Conservation (phyloP, 2,888 invertebrate genomes). For the Ectropis crepuscularia region DNA sequence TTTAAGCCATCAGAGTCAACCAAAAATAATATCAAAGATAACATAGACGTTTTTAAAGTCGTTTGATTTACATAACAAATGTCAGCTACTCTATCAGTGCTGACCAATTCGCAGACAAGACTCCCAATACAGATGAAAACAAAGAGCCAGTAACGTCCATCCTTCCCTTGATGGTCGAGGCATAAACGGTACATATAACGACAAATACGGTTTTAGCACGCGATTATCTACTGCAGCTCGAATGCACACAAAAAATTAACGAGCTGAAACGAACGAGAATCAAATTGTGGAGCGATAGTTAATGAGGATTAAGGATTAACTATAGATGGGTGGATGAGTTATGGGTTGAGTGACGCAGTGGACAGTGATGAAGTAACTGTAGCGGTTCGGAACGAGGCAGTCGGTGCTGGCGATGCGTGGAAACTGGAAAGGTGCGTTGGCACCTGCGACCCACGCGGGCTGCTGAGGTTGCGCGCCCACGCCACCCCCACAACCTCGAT, state of each 20-base stretch:
- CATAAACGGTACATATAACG: conserved; percentile 25
- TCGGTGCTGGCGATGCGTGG: conserved; percentile 57
- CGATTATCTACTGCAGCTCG: conserved; percentile 23
- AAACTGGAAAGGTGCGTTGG: conserved; percentile 78
- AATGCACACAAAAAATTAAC: conserved; percentile 31
- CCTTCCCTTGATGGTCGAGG: conserved; percentile 8
- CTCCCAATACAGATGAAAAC: conserved; percentile 28
- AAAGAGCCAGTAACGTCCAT: conserved; percentile 38
- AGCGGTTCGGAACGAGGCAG: conserved; percentile 49
- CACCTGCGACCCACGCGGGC: conserved; percentile 78
- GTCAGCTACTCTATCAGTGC: too few relatives aligned
- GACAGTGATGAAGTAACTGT: conserved; percentile 54
- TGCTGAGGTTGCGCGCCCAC: conserved; percentile 73
- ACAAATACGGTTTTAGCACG: conserved; percentile 36
- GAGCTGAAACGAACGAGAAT: conserved; percentile 25
- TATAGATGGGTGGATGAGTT: conserved; percentile 51
- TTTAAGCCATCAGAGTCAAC: too few relatives aligned
- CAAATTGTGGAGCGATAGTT: conserved; percentile 22
- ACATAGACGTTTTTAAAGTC: too few relatives aligned
- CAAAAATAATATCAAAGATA: too few relatives aligned
- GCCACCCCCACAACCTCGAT: conserved; percentile 49
- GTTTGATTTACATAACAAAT: too few relatives aligned
- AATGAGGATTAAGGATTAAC: conserved; percentile 42
- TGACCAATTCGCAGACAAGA: conserved; percentile 20
- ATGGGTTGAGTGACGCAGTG: conserved; percentile 42